Evolutionary conservation across 35 echinoderm and acorn worm species (phyloP), one percentile per base, ranked within the genome.

Genomic region (Nesometra sesokonis): DNA sequence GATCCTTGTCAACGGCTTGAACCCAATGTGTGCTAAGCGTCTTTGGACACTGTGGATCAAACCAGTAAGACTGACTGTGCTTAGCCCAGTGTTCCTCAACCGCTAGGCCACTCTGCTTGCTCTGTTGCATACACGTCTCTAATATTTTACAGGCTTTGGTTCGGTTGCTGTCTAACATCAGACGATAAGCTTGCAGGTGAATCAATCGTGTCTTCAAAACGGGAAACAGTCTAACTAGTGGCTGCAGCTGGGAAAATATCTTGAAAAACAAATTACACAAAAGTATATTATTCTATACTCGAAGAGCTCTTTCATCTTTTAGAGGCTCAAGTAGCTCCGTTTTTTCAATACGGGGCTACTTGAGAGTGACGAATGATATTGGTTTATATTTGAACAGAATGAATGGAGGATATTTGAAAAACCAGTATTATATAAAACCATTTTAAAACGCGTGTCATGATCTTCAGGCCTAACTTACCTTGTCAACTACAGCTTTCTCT

Each of bases 51-150:
- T 81, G 32, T 0, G 80, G 35, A 36, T 93, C 92, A 27, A 86
- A 83, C 92, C 92, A 93, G 31, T 82, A 36, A 13, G 76, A 33
- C 77, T 36, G 33, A 43, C 88, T 93, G 79, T 93, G 92, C 37
- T 90, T 19, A 9, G 88, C 92, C 92, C 92, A 93, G 13, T 82
- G 80, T 37, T 40, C 39, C 77, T 93, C 92, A 35, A 89, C 39
- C 29, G 33, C 34, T 34, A 90, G 90, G 34, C 57, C 80, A 0
- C n/a, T 79, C 32, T 87, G 46, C 29, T 67, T 52, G 80, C 92
- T 87, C 23, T 29, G 36, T 35, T 79, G 19, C 3, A 93, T 37
- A 47, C 88, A 86, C 5, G 35, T 78, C 23, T 52, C 52, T 32
- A 93, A 81, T 4, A 67, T 29, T 57, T 83, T 87, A 9, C 35